Evolutionary conservation across 2,797 vertebrate genomes (phyloP), one percentile per base, ranked within the genome.

Genomic region (Gephyroberyx darwinii): DNA sequence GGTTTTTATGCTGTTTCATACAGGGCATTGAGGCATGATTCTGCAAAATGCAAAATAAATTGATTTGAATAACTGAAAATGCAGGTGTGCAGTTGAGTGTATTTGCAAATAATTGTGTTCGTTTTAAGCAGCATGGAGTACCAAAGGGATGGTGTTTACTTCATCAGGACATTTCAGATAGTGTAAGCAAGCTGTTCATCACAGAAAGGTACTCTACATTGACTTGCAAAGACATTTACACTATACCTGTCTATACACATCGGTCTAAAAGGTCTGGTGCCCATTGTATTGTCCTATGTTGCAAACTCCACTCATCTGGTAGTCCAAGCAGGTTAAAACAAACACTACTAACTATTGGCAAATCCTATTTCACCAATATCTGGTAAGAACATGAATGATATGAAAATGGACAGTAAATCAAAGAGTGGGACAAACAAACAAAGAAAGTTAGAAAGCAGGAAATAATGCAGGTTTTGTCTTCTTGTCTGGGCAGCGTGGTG

Each of bases 141-240:
- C 12, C 12, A 41, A 41, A 41, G 10, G 3, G 12, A 41, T 13
- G 39, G 39, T 41, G 39, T 41, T 12, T 13, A 41, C 39, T 41
- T 41, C 45, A 41, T 73, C 71, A 48, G 60, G 60, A 35, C 48
- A 3, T 4, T 57, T 73, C 26, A 51, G 52, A 60, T 41, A 33
- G 33, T 6, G 17, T 65, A 43, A 9, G 4, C 47, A 12, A 62
- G 43, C 63, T 62, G 45, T 76, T 75, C 63, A 75, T 83, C 41
- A 33, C 47, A 61, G 61, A 69, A 75, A 47, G 16, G 47, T 31
- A n/a, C 64, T 68, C 59, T 62, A 56, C 74, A 37, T 41, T 56
- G 31, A 61, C 39, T 13, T 60, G 64, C 43, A 30, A 56, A 71
- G 61, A 62, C 19, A 62, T 76, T 26, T 51, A 56, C 56, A 17